These are phyloP conservation scores for Helleia helle DNA, from an alignment of 2,888 invertebrate species.

Conservation along the genomic window DNA sequence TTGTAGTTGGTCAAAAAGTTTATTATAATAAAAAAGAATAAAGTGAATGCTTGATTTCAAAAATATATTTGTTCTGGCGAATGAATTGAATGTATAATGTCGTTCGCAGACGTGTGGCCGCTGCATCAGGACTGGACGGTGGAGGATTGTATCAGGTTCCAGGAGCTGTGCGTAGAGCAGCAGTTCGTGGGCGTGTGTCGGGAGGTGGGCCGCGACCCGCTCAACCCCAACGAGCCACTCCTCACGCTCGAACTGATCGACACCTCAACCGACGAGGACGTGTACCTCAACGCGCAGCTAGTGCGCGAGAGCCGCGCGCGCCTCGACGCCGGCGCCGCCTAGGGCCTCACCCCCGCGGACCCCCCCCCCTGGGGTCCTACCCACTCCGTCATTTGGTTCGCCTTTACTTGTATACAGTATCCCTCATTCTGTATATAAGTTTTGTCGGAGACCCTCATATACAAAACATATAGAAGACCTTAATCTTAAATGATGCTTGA, in stretches of 20 bases:
- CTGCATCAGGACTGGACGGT: conserved; percentile 79
- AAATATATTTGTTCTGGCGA: too few relatives aligned
- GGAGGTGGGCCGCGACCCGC: conserved; percentile 75
- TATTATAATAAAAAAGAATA: too few relatives aligned
- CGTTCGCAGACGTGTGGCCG: conserved; percentile 61
- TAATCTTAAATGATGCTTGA: too few relatives aligned
- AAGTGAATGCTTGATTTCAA: too few relatives aligned
- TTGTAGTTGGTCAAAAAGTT: too few relatives aligned
- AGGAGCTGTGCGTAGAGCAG: conserved; percentile 79
- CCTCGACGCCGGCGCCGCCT: conserved; percentile 29
- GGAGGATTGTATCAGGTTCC: conserved; percentile 83
- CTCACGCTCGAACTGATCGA: conserved; percentile 81
- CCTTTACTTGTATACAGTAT: too few relatives aligned
- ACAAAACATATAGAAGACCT: too few relatives aligned
- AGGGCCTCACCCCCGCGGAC: neutral
- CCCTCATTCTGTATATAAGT: too few relatives aligned
- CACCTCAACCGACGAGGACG: conserved; percentile 78
- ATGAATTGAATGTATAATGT: too few relatives aligned
- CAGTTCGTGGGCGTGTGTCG: conserved; percentile 80
- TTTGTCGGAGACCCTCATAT: too few relatives aligned
- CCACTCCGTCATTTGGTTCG: too few relatives aligned
- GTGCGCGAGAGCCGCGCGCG: conserved; percentile 76
- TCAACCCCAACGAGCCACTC: conserved; percentile 75
- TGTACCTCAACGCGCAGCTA: conserved; percentile 78
- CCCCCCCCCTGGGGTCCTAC: too few relatives aligned